phyloP scores from a whole-genome alignment of 2,888 invertebrate species.

The Machimus rusticus region DNA sequence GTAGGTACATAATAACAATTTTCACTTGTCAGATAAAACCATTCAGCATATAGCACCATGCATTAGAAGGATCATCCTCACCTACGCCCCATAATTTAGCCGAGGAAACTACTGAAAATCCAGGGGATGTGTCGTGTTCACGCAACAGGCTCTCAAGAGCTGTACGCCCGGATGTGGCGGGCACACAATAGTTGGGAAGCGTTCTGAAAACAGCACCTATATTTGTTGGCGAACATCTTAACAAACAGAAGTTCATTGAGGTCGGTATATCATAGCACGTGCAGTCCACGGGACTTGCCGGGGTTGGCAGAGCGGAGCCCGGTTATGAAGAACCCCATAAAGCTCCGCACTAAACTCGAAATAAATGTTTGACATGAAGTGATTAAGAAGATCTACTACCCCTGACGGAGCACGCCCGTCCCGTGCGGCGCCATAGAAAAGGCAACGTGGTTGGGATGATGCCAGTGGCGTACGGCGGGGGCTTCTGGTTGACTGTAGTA shows the following conservation, averaged over 20 bases:
- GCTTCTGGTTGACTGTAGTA: background rate
- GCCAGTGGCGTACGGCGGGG: background rate
- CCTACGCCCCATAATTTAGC: background rate
- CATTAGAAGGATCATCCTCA: constrained; percentile 27
- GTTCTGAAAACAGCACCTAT: background rate
- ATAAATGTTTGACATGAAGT: constrained; percentile 42
- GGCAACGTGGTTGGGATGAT: background rate
- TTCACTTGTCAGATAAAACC: constrained; percentile 8
- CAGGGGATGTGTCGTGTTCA: background rate
- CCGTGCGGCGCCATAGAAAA: background rate
- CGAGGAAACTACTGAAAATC: constrained; percentile 3
- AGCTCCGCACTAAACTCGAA: constrained; percentile 34
- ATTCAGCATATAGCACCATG: background rate
- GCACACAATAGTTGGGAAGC: background rate
- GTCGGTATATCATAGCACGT: constrained; percentile 12
- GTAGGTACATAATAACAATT: constrained; percentile 13
- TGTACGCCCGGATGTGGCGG: background rate
- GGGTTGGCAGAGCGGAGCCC: background rate
- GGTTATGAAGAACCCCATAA: constrained; percentile 41
- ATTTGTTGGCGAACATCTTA: background rate
- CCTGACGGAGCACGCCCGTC: background rate
- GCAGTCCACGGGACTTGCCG: background rate
- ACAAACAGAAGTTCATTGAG: background rate
- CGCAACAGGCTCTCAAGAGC: constrained; percentile 10
- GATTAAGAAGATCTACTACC: constrained; percentile 39